These are phyloP conservation scores for Ophiodon elongatus DNA, from an alignment of 2,113 vertebrate genomes.

Conservation along the genomic window DNA sequence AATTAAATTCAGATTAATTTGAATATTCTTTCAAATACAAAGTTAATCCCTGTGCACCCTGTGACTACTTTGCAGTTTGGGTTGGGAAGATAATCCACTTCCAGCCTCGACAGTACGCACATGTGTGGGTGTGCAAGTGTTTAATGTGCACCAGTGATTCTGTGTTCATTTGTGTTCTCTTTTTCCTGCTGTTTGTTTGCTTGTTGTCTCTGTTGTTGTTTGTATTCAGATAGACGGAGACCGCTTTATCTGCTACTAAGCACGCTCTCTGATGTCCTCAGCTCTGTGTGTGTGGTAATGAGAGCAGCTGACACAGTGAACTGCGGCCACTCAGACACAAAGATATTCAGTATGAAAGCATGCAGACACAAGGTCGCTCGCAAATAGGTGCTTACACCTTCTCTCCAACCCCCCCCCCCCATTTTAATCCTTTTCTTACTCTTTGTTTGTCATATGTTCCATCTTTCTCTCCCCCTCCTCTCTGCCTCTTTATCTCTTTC, in stretches of 20 bases:
- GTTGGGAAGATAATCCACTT: constrained; percentile 63
- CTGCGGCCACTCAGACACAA: constrained; percentile 58
- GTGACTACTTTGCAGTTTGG: constrained; percentile 54
- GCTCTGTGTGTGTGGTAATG: constrained; percentile 59
- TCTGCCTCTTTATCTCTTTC: constrained; percentile 35
- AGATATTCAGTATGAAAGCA: constrained; percentile 52
- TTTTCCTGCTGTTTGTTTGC: constrained; percentile 14
- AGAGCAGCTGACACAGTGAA: constrained; percentile 64
- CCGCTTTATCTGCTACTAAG: constrained; percentile 47
- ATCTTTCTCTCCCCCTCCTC: constrained; percentile 14
- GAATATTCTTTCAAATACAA: constrained; percentile 49
- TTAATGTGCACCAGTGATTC: constrained; percentile 46
- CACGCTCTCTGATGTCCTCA: constrained; percentile 64
- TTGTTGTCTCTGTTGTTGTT: constrained; percentile 38
- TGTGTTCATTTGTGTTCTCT: constrained; percentile 32
- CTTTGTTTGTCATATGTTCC: constrained; percentile 54
- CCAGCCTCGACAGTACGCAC: constrained; percentile 29
- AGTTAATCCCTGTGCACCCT: constrained; percentile 59
- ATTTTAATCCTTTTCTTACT: constrained; percentile 1
- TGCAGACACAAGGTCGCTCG: constrained; percentile 33
- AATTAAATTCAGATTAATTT: constrained; percentile 56
- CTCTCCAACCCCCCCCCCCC: neutral
- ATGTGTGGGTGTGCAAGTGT: constrained; percentile 38
- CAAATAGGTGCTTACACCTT: constrained; percentile 43
- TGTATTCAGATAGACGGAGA: constrained; percentile 39